These are phyloP conservation scores for Gouania willdenowi DNA, from an alignment of 2,797 vertebrate genomes.

Conservation along the genomic window DNA sequence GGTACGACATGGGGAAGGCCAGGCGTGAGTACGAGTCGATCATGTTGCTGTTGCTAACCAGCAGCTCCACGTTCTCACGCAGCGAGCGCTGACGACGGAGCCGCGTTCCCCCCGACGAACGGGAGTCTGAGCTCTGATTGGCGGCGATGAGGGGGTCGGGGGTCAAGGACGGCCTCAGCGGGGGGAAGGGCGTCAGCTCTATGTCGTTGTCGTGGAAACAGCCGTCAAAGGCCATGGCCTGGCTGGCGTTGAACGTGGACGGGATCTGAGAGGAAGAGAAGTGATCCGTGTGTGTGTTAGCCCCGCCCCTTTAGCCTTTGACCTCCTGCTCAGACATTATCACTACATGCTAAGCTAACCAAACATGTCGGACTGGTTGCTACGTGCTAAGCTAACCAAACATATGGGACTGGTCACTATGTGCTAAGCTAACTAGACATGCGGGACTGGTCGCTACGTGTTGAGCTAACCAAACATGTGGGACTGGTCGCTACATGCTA, in stretches of 20 bases:
- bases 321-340: too few relatives aligned
- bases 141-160: constrained; percentile 30
- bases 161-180: constrained; percentile 28
- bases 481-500: too few relatives aligned
- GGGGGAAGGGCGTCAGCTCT: constrained; percentile 73
- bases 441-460: too few relatives aligned
- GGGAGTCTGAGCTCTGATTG: constrained; percentile 24
- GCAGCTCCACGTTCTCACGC: constrained; percentile 76
- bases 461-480: too few relatives aligned
- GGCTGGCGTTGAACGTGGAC: constrained; percentile 80
- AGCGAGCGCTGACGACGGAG: constrained; percentile 78
- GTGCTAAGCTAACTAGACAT: too few relatives aligned
- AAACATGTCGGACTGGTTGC: too few relatives aligned
- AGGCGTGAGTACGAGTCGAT: constrained; percentile 90
- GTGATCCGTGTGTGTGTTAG: too few relatives aligned
- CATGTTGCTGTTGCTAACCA: constrained; percentile 87
- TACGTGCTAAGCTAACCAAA: too few relatives aligned
- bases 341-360: too few relatives aligned
- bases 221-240: constrained; percentile 88
- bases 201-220: constrained; percentile 83
- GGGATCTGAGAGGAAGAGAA: constrained; percentile 66
- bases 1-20: constrained; percentile 85
- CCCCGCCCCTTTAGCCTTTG: too few relatives aligned
- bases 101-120: constrained; percentile 58
- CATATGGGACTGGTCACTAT: too few relatives aligned